Conservation (phyloP, 2,113 vertebrate genomes). For the Calyptomena viridis region DNA sequence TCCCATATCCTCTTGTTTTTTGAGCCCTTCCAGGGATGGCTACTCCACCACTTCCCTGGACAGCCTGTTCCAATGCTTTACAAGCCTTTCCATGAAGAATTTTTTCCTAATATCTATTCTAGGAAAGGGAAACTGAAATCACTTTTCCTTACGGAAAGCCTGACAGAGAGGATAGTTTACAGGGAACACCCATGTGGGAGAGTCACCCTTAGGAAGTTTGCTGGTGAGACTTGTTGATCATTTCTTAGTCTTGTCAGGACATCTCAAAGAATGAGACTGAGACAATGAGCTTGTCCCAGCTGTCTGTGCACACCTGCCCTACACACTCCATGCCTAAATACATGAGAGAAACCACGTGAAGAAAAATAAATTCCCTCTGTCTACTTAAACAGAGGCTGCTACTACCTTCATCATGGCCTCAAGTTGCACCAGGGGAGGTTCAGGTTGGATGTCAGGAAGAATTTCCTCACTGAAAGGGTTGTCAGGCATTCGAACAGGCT, state of each 20-base stretch:
- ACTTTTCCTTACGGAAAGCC: neutral
- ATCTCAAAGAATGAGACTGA: no score
- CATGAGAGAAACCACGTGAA: neutral
- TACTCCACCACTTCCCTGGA: no score
- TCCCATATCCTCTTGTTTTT: neutral
- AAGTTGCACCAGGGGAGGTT: neutral
- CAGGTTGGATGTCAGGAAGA: neutral
- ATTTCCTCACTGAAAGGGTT: neutral
- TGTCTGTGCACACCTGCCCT: neutral
- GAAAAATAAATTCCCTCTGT: neutral
- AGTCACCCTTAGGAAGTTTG: neutral
- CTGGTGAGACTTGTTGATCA: neutral
- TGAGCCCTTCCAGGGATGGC: neutral
- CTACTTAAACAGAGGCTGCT: neutral
- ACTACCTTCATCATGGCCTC: neutral
- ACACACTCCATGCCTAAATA: neutral
- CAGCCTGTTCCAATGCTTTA: neutral
- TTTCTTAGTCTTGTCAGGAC: neutral
- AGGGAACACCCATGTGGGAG: neutral
- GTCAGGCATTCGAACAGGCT: neutral
- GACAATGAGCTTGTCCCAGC: neutral
- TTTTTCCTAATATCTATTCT: neutral
- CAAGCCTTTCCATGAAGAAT: no score
- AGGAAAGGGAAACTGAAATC: neutral
- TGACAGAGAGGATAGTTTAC: neutral